phyloP scores from a whole-genome alignment of 1,140 invertebrate genomes.

The Diuraphis noxia region DNA sequence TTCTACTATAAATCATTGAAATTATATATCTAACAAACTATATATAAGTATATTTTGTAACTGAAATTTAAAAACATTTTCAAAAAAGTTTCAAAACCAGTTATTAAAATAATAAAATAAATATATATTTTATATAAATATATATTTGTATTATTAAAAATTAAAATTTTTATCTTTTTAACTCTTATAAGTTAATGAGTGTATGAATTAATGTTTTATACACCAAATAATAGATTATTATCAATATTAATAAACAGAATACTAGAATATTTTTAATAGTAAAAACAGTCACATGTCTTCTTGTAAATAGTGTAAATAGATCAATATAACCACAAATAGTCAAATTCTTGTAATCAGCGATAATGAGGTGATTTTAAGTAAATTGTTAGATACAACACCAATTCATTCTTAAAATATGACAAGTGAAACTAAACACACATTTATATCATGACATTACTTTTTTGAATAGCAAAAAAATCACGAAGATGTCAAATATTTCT shows the following conservation, averaged over 20 bases:
- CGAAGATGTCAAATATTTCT: neutral
- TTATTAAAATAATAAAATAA: no score
- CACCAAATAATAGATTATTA: neutral
- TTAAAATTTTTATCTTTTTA: neutral
- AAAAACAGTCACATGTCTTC: neutral
- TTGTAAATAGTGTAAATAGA: neutral
- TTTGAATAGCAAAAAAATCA: neutral
- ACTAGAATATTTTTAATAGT: neutral
- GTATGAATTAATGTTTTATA: neutral
- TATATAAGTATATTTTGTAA: no score
- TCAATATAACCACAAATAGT: neutral
- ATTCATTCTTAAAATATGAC: neutral
- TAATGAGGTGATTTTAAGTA: neutral
- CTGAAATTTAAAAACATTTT: no score
- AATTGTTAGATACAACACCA: neutral
- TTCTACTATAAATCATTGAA: neutral
- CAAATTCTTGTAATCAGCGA: neutral
- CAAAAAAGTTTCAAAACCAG: no score
- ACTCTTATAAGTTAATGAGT: neutral
- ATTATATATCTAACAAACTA: no score
- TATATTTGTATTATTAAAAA: neutral
- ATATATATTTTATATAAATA: no score
- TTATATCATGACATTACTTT: neutral
- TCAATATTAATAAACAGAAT: neutral
- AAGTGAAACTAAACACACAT: neutral